Evolutionary conservation across 1,140 invertebrate genomes (phyloP), one percentile per base, ranked within the genome.

Genomic region (Camponotus pennsylvanicus): DNA sequence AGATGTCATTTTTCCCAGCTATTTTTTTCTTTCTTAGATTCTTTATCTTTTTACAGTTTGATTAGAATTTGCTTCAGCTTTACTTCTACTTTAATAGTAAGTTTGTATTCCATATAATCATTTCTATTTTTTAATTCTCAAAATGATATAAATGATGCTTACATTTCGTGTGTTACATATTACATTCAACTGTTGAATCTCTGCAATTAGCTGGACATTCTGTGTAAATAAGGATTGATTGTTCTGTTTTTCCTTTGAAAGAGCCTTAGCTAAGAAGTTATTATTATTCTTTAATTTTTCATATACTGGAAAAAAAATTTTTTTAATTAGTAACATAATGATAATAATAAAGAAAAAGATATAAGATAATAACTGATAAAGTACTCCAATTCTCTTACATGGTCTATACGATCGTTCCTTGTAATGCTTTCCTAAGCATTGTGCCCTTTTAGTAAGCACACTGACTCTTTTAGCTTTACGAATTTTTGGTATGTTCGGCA

Each of bases 281-380:
- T 94, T 94, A 63, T 94, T 94, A 4, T 21, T 88, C 64, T 92
- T 93, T 6, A 94, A 71, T 67, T 93, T 92, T 49, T 93, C 89
- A 21, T 91, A 94, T 18, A 92, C 92, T 94, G 66, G 11, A 87
- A 92, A 52, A 27, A 69, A 83, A 70, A 21, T 52, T 9, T 64
- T 59, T 59, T 70, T 49, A 27, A 9, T 71, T 32, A 63, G 9
- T 70, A 86, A 11, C 32, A 64, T 11, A 64, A 59, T 59, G 7
- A 21, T n/a, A 52, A 78, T 61, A 18, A 8, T 66, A 11, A 4
- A 6, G 7, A 32, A 42, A n/a, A 63, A 69, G 27, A 37, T 40
- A 55, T 15, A 37, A 34, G 7, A n/a, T 5, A 18, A 52, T 49
- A 40, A 40, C 5, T 42, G 11, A n/a, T 34, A 34, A 2, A 63